Evolutionary conservation across 1,140 invertebrate genomes (phyloP).

Genomic region (Danaus melanippus): DNA sequence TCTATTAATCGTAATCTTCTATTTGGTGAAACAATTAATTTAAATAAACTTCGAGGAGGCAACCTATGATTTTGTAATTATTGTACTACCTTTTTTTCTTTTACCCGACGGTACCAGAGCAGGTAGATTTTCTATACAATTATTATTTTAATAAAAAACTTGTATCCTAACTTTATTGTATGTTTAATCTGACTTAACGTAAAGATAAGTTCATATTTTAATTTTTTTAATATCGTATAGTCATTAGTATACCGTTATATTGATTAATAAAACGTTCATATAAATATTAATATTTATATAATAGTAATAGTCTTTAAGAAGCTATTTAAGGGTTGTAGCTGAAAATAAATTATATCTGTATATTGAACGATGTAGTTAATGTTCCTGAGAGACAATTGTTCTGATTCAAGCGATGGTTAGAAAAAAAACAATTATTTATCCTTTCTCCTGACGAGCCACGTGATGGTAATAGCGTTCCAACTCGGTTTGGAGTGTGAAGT

Average conservation of each 20-base stretch:
- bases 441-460: slow-evolving; percentile 23
- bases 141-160: too few relatives aligned
- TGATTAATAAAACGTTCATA: too few relatives aligned
- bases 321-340: too few relatives aligned
- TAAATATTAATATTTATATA: too few relatives aligned
- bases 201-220: too few relatives aligned
- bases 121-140: slow-evolving; percentile 1
- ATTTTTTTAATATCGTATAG: too few relatives aligned
- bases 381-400: too few relatives aligned
- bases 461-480: neutral
- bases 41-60: slow-evolving; percentile 10
- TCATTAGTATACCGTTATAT: too few relatives aligned
- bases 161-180: too few relatives aligned
- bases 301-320: too few relatives aligned
- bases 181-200: neutral
- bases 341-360: too few relatives aligned
- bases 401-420: neutral
- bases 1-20: slow-evolving; percentile 28
- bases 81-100: slow-evolving; percentile 10
- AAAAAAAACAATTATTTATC: slow-evolving; percentile 23
- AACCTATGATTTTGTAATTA: slow-evolving; percentile 14
- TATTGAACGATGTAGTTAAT: too few relatives aligned
- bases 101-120: neutral
- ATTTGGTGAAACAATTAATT: slow-evolving; percentile 7
- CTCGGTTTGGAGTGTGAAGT: slow-evolving; percentile 17